Evolutionary conservation across 2,113 vertebrate species (phyloP).

Genomic region (Poeciliopsis occidentalis): DNA sequence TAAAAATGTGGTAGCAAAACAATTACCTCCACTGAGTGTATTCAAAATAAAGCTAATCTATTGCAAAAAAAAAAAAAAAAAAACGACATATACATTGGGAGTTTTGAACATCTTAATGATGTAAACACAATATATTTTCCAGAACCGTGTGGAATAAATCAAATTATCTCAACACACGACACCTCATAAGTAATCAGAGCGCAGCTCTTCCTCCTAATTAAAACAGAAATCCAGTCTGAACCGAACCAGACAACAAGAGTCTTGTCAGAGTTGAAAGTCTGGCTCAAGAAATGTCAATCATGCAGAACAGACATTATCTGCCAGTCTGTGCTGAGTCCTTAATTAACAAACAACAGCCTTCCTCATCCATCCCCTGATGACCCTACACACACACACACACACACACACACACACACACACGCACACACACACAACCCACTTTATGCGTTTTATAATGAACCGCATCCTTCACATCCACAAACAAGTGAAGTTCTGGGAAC

Average conservation of each 20-base stretch:
- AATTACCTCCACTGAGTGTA: no score
- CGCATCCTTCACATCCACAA: background rate
- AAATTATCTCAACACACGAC: background rate
- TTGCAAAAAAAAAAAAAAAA: no score
- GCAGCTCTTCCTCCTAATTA: background rate
- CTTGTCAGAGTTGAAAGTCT: slow-evolving; percentile 14
- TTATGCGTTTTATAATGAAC: background rate
- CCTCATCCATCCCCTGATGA: background rate
- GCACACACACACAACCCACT: background rate
- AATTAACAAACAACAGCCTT: slow-evolving; percentile 44
- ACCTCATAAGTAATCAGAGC: background rate
- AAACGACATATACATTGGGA: background rate
- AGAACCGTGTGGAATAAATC: background rate
- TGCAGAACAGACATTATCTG: slow-evolving; percentile 11
- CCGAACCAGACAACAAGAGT: background rate
- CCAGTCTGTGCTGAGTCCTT: slow-evolving; percentile 41
- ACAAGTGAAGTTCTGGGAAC: slow-evolving; percentile 30
- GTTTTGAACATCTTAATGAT: background rate
- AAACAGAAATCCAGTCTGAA: background rate
- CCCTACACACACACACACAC: background rate
- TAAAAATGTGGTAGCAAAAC: no score
- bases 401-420: background rate
- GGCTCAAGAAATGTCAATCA: slow-evolving; percentile 43
- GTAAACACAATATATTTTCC: background rate
- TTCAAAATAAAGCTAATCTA: no score